Conservation (phyloP, 2,113 vertebrate species). For the Scartelaos histophorus region DNA sequence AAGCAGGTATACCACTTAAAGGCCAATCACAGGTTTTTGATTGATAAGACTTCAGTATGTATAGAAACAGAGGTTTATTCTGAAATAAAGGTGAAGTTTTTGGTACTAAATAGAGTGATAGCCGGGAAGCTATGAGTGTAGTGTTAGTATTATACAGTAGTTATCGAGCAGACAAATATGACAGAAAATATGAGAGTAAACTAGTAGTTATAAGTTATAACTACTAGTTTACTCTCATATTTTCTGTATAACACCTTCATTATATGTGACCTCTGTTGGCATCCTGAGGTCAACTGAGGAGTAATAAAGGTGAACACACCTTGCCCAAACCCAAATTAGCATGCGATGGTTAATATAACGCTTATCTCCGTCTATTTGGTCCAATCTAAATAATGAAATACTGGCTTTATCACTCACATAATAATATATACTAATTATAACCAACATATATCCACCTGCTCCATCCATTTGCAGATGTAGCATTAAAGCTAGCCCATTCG, state of each 20-base stretch:
- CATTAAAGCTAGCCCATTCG: slow-evolving; percentile 16
- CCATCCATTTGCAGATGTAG: not conserved
- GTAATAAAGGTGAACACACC: slow-evolving; percentile 32
- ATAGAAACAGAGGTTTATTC: not conserved
- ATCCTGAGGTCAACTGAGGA: slow-evolving; percentile 52
- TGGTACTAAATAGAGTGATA: not conserved
- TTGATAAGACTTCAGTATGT: not conserved
- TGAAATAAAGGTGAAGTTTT: not conserved
- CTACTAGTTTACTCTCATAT: not conserved
- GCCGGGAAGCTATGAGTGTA: too few species aligned
- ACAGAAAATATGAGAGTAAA: not conserved
- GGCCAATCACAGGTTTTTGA: not conserved
- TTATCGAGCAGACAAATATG: not conserved
- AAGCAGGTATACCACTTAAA: not conserved
- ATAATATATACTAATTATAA: not conserved
- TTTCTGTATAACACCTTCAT: not conserved
- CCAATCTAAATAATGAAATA: not conserved
- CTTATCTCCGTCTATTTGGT: not conserved
- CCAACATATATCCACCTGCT: not conserved
- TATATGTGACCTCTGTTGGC: slow-evolving; percentile 17
- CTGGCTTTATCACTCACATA: not conserved
- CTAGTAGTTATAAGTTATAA: not conserved
- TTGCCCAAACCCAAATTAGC: not conserved
- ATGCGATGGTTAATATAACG: slow-evolving; percentile 1
- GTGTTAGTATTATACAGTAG: too few species aligned